phyloP scores from a whole-genome alignment of 2,888 invertebrate species.

The Silvanus unidentatus region DNA sequence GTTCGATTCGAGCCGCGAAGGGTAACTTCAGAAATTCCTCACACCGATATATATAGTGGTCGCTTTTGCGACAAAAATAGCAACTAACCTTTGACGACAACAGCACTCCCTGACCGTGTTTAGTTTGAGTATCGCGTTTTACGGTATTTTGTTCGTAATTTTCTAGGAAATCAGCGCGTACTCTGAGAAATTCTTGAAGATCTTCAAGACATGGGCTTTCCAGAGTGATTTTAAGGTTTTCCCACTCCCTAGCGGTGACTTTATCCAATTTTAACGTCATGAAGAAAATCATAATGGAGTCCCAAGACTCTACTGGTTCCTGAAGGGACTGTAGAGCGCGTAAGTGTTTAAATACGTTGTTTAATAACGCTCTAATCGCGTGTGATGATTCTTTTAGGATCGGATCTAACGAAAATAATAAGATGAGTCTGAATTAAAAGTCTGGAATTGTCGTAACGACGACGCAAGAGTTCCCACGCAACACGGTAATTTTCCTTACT shows the following conservation, averaged over 20 bases:
- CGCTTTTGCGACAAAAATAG: too few species aligned
- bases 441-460: background rate
- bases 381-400: too few species aligned
- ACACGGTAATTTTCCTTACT: background rate
- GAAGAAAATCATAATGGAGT: constrained; percentile 3
- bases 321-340: constrained; percentile 2
- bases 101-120: too few species aligned
- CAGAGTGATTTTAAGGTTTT: background rate
- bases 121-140: background rate
- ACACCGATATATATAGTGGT: background rate
- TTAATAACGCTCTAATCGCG: background rate
- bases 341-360: background rate
- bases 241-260: constrained; percentile 3
- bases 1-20: background rate
- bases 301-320: constrained; percentile 4
- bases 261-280: constrained; percentile 5
- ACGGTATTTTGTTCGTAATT: background rate
- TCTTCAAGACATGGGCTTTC: background rate
- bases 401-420: background rate
- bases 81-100: background rate
- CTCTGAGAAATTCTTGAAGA: background rate
- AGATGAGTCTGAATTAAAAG: background rate
- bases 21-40: background rate
- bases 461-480: background rate
- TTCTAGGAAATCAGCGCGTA: background rate